Percentiles rank a stretch among this genome's conserved stretches.
Evolutionary conservation across 2,888 invertebrate species (phyloP).

Genomic region (Drosophila silvestris): DNA sequence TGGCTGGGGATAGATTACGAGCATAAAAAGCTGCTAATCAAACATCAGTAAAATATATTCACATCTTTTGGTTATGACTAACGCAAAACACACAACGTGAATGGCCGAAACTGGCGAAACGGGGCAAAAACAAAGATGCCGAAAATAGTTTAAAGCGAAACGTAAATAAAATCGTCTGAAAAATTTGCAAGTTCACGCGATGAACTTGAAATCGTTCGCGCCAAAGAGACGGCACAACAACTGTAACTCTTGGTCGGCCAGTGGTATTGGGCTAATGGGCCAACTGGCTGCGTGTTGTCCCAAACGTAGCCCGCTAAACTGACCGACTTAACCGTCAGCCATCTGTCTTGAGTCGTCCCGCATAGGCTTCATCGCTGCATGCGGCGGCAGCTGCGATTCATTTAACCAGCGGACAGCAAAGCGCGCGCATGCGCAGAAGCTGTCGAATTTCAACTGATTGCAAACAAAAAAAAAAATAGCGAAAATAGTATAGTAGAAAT

Average conservation of each 20-base stretch:
- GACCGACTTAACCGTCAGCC: slow-evolving; percentile 59
- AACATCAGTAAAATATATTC: slow-evolving; percentile 26
- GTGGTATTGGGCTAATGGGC: neutral
- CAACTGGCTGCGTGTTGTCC: slow-evolving; percentile 53
- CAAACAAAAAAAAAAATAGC: neutral
- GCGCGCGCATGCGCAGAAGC: slow-evolving; percentile 73
- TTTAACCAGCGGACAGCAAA: slow-evolving; percentile 61
- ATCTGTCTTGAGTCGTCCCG: slow-evolving; percentile 59
- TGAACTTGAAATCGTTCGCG: slow-evolving; percentile 73
- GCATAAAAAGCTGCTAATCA: slow-evolving; percentile 51
- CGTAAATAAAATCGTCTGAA: slow-evolving; percentile 32
- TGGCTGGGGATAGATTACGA: slow-evolving; percentile 19
- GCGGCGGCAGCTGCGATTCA: slow-evolving; percentile 54
- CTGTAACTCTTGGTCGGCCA: slow-evolving; percentile 11
- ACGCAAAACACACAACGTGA: slow-evolving; percentile 10
- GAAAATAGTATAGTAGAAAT: slow-evolving; percentile 1
- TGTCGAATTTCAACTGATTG: slow-evolving; percentile 6
- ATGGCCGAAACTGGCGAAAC: slow-evolving; percentile 31
- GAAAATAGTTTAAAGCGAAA: slow-evolving; percentile 43
- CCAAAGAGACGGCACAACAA: slow-evolving; percentile 38
- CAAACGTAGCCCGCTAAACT: slow-evolving; percentile 62
- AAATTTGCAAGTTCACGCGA: slow-evolving; percentile 74
- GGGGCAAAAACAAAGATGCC: slow-evolving; percentile 25
- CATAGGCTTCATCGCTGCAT: slow-evolving; percentile 66
- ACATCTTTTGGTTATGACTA: slow-evolving; percentile 40